Evolutionary conservation across 2,797 vertebrate species (phyloP).

Genomic region (Brachyrhaphis roseni): DNA sequence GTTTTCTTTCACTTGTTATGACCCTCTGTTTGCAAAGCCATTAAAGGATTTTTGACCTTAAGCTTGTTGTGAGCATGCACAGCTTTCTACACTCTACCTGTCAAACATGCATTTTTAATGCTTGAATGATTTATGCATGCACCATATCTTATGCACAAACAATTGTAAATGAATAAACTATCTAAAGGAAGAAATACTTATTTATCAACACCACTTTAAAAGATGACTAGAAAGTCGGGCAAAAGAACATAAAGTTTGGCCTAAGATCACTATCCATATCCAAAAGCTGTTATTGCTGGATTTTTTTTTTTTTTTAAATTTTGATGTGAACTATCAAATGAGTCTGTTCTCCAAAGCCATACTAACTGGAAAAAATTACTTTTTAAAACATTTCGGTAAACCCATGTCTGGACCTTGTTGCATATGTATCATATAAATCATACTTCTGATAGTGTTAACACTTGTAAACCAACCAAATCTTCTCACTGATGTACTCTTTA

Average conservation of each 20-base stretch:
- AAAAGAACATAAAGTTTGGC: background rate
- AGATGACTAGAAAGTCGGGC: background rate
- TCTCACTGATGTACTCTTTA: background rate
- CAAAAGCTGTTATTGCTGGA: background rate
- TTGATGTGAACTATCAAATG: background rate
- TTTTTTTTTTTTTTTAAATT: background rate
- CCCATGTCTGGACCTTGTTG: background rate
- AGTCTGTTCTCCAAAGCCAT: background rate
- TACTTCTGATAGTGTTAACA: background rate
- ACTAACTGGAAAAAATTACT: background rate
- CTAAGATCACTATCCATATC: too few species aligned
- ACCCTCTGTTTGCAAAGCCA: background rate
- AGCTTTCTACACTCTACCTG: background rate
- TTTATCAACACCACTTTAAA: background rate
- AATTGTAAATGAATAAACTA: background rate
- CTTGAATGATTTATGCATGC: background rate
- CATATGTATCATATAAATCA: background rate
- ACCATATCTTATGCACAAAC: background rate
- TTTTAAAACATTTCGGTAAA: background rate
- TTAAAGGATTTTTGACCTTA: background rate
- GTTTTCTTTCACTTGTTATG: background rate
- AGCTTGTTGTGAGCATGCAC: background rate
- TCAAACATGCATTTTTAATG: background rate
- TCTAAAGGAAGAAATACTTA: background rate
- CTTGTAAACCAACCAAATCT: background rate